Evolutionary conservation across 2,797 vertebrate genomes (phyloP).

Genomic region (Rhinoraja longicauda): DNA sequence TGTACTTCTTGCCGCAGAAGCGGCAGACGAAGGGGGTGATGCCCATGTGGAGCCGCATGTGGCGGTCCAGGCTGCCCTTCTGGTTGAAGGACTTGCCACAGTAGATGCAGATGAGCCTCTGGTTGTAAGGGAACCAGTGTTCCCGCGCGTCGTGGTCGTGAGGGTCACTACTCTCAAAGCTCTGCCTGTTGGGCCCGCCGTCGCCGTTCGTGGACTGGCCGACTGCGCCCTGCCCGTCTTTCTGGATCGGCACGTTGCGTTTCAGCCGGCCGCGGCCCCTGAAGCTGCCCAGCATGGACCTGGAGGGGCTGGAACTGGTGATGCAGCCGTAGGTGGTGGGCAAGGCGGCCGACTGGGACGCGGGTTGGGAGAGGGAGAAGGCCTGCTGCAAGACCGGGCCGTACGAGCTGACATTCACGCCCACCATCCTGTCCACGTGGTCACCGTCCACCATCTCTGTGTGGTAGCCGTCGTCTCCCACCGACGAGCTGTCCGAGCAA

Average conservation of each 20-base stretch:
- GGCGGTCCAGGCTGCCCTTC: constrained; percentile 95
- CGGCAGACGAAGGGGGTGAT: constrained; percentile 98
- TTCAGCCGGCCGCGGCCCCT: constrained; percentile 51
- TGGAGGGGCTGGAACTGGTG: constrained; percentile 83
- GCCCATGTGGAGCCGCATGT: constrained; percentile 98
- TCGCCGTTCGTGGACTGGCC: constrained; percentile 63
- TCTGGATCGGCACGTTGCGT: constrained; percentile 43
- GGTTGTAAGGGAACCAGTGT: constrained; percentile 92
- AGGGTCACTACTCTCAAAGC: constrained; percentile 75
- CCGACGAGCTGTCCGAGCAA: constrained; percentile 92
- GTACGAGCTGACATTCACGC: constrained; percentile 89
- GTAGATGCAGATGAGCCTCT: constrained; percentile 94
- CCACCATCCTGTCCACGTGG: constrained; percentile 68
- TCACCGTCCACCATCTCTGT: constrained; percentile 96
- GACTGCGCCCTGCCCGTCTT: constrained; percentile 54
- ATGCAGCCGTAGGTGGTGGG: constrained; percentile 72
- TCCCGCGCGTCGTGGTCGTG: constrained; percentile 79
- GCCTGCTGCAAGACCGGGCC: constrained; percentile 82
- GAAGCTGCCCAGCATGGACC: constrained; percentile 85
- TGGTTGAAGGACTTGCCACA: constrained; percentile 98
- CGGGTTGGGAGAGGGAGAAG: constrained; percentile 75
- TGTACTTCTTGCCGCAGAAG: constrained; percentile 97
- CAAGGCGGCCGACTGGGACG: constrained; percentile 61
- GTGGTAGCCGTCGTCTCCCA: constrained; percentile 93
- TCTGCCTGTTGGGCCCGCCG: constrained; percentile 56